A percentile compares a stretch with the other conserved stretches of the same genome.
Evolutionary conservation across 1,140 invertebrate genomes (phyloP).

Genomic region (Drosophila lini): DNA sequence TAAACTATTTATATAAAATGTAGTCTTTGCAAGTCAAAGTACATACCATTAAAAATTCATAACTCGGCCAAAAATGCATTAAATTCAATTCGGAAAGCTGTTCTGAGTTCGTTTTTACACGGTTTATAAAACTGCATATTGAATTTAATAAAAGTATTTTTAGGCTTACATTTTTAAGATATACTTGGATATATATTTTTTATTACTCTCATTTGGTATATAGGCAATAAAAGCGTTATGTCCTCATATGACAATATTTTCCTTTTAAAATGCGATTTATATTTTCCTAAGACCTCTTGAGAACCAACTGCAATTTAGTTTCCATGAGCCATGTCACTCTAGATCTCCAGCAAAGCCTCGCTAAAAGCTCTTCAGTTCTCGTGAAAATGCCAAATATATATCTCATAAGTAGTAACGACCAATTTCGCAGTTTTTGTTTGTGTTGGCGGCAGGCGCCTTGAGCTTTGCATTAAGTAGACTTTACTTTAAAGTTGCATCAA

Average conservation of each 20-base stretch:
- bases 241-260: not conserved
- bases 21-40: not conserved
- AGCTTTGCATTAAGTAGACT: constrained; percentile 70
- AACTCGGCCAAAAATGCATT: no score
- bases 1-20: not conserved
- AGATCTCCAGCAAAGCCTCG: constrained; percentile 10
- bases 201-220: not conserved
- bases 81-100: no score
- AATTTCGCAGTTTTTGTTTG: constrained; percentile 45
- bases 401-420: constrained; percentile 50
- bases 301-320: not conserved
- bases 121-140: no score
- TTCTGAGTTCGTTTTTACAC: no score
- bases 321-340: constrained; percentile 1
- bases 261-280: not conserved
- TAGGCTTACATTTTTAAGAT: no score
- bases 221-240: not conserved
- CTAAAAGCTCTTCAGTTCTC: constrained; percentile 26
- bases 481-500: constrained; percentile 73
- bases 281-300: not conserved
- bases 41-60: no score
- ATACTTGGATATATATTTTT: no score
- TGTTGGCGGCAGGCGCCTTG: constrained; percentile 42
- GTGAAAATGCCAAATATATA: constrained; percentile 34
- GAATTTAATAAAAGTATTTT: no score